These are phyloP conservation scores for Drosophila setifemur DNA, from an alignment of 1,140 invertebrate genomes.

Conservation along the genomic window DNA sequence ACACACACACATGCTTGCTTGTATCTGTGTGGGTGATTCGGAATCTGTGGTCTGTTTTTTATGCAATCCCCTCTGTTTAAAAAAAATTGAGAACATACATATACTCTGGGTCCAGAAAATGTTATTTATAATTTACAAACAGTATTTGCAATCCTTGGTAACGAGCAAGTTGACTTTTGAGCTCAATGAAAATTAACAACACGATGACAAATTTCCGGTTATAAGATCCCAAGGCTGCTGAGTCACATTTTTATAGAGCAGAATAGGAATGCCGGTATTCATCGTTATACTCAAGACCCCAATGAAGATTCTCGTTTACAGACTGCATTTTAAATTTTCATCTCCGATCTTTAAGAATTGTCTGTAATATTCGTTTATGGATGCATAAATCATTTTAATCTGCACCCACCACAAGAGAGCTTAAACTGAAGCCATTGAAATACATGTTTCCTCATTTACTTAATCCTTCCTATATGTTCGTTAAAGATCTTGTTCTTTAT, in stretches of 20 bases:
- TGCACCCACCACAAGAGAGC: neutral
- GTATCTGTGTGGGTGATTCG: conserved; percentile 15
- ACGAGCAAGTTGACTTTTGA: neutral
- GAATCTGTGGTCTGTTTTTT: conserved; percentile 5
- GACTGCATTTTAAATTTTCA: too few species aligned
- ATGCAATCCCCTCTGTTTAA: neutral
- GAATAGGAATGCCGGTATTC: neutral
- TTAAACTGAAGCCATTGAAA: conserved; percentile 12
- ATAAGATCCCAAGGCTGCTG: conserved; percentile 1
- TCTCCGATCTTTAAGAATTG: neutral
- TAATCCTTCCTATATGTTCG: conserved; percentile 5
- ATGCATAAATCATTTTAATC: conserved; percentile 32
- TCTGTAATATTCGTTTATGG: neutral
- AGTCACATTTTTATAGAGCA: neutral
- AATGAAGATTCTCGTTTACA: too few species aligned
- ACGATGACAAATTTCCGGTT: conserved; percentile 25
- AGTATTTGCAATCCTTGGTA: neutral
- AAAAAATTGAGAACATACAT: conserved; percentile 7
- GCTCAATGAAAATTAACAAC: neutral
- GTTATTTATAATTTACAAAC: neutral
- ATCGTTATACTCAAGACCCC: too few species aligned
- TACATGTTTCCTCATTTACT: neutral
- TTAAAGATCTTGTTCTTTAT: neutral
- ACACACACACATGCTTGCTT: neutral
- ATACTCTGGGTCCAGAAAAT: neutral